These are phyloP conservation scores for Phaethon lepturus DNA, from an alignment of 2,113 vertebrate species.

Conservation along the genomic window DNA sequence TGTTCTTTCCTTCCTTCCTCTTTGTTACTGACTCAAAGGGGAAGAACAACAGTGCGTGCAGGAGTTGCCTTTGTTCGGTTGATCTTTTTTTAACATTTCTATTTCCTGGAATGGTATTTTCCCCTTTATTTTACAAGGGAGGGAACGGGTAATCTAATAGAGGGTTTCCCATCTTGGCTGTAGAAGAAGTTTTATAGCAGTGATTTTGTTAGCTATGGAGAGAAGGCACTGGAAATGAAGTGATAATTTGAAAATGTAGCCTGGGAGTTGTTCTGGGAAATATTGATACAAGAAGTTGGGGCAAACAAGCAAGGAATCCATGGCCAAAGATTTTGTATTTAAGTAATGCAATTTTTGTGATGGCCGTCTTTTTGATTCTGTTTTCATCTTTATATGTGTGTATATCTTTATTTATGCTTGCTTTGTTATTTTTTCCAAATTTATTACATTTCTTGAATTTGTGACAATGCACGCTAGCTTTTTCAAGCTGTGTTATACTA, in stretches of 20 bases:
- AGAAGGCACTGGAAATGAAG: background rate
- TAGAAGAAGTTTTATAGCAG: slow-evolving; percentile 23
- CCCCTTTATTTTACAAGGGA: background rate
- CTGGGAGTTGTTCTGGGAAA: background rate
- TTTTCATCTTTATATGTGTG: background rate
- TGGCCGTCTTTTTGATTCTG: background rate
- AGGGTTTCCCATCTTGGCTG: background rate
- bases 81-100: background rate
- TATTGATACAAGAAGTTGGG: background rate
- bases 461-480: background rate
- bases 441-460: background rate
- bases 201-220: background rate
- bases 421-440: background rate
- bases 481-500: background rate
- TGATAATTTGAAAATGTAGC: background rate
- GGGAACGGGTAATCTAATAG: background rate
- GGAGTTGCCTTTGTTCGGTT: background rate
- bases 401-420: background rate
- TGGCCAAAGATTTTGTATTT: background rate
- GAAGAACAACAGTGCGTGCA: background rate
- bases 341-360: background rate
- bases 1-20: background rate
- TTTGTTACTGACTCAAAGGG: slow-evolving; percentile 10
- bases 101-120: slow-evolving; percentile 15
- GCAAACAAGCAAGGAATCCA: background rate